Conservation (phyloP, 2,113 vertebrate genomes). For the Boulengeromyrus knoepffleri region DNA sequence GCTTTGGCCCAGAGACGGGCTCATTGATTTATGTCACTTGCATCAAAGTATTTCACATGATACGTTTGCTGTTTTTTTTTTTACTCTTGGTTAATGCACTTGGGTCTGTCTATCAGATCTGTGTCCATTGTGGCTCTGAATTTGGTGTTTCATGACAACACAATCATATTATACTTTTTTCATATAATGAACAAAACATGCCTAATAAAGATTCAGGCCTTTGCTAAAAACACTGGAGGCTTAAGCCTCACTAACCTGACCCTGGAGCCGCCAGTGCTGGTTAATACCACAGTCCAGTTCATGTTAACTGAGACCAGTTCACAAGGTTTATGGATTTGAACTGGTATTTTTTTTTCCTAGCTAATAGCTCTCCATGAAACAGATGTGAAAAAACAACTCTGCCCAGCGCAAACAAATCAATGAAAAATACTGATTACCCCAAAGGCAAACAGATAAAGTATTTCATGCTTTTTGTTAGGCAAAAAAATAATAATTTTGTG, state of each 20-base stretch:
- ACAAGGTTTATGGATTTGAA: background rate
- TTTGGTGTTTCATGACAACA: background rate
- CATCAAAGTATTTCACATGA: background rate
- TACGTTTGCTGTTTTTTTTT: background rate
- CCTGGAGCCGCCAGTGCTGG: background rate
- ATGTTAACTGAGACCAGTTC: background rate
- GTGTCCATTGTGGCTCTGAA: background rate
- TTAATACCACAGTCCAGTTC: background rate
- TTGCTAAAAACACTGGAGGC: background rate
- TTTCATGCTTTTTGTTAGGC: constrained; percentile 51
- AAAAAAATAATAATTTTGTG: constrained; percentile 57
- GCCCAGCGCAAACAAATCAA: constrained; percentile 17
- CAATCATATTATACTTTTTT: background rate
- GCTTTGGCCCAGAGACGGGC: background rate
- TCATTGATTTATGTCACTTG: background rate
- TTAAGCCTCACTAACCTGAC: background rate
- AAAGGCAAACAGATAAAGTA: constrained; percentile 11
- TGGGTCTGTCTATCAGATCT: background rate
- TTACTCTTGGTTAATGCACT: background rate
- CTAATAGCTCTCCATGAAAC: background rate
- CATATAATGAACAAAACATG: background rate
- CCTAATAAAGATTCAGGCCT: background rate
- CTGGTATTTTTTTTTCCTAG: background rate
- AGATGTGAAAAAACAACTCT: constrained; percentile 17
- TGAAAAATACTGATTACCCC: constrained; percentile 31